A percentile compares a stretch with the other conserved stretches of the same genome.
phyloP scores from a whole-genome alignment of 2,797 vertebrate genomes.

The Simalia tracyae region DNA sequence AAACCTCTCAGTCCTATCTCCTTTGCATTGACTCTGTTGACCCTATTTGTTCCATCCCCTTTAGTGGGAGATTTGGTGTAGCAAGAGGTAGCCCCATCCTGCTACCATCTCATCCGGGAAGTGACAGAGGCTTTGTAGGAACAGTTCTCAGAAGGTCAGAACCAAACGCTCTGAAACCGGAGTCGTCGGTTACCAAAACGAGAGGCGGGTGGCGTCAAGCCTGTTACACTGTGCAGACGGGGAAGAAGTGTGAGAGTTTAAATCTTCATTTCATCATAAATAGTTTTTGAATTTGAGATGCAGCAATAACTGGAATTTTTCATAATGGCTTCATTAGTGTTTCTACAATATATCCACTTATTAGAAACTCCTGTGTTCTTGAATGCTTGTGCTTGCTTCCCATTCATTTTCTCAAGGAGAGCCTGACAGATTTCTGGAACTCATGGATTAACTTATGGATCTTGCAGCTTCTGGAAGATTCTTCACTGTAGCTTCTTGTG shows the following conservation, averaged over 20 bases:
- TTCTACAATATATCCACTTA: not conserved
- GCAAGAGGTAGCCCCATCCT: not conserved
- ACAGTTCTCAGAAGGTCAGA: not conserved
- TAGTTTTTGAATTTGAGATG: not conserved
- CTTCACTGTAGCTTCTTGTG: not conserved
- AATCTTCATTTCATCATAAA: not conserved
- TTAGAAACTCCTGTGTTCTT: not conserved
- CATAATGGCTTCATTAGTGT: not conserved
- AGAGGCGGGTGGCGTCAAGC: not conserved
- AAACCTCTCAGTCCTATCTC: too few species aligned
- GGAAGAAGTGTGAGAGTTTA: not conserved
- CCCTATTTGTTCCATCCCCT: not conserved
- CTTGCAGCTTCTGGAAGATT: not conserved
- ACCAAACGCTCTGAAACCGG: not conserved
- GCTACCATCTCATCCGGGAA: not conserved
- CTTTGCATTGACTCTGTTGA: not conserved
- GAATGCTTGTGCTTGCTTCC: not conserved
- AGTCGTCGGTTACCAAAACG: not conserved
- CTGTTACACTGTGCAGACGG: not conserved
- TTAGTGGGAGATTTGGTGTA: not conserved
- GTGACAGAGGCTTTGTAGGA: not conserved
- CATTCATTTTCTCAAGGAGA: not conserved
- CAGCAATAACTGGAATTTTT: not conserved
- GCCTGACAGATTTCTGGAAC: not conserved
- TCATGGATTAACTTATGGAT: not conserved